Percentiles rank a stretch among this genome's conserved stretches.
These are phyloP conservation scores for Orycteropus afer DNA, from an alignment of 2,113 vertebrate genomes.

Conservation along the genomic window DNA sequence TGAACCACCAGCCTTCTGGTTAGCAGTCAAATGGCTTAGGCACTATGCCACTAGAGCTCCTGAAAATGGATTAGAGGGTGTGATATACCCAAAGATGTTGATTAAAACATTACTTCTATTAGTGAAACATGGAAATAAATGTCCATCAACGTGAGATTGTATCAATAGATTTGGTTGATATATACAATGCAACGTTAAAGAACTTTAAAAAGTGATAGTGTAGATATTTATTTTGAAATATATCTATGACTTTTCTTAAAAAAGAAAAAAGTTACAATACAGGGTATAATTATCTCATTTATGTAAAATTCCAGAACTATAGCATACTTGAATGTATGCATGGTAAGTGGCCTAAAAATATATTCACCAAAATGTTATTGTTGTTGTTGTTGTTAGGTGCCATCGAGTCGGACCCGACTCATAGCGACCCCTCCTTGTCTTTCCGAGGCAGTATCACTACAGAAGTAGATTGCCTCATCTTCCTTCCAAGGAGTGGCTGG, in stretches of 20 bases:
- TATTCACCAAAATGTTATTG: constrained; percentile 1
- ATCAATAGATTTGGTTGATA: neutral
- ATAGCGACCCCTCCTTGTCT: no score
- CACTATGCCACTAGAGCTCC: no score
- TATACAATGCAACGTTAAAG: neutral
- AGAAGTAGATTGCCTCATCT: no score
- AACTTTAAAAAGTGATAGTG: neutral
- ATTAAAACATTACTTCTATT: neutral
- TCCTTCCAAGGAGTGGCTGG: no score
- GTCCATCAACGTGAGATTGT: neutral
- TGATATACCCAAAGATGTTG: neutral
- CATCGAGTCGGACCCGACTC: no score
- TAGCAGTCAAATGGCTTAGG: no score
- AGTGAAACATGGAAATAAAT: neutral
- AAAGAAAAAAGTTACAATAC: no score
- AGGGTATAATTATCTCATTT: constrained; percentile 6
- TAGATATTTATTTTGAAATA: constrained; percentile 3
- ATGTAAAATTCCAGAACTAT: neutral
- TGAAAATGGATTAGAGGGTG: no score
- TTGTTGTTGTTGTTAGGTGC: no score
- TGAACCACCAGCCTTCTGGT: no score
- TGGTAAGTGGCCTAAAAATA: neutral
- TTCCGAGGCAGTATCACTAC: no score
- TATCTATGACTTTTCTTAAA: neutral
- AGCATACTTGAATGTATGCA: neutral